Conservation (phyloP, 2,888 invertebrate genomes). For the Bellardia pandia region DNA sequence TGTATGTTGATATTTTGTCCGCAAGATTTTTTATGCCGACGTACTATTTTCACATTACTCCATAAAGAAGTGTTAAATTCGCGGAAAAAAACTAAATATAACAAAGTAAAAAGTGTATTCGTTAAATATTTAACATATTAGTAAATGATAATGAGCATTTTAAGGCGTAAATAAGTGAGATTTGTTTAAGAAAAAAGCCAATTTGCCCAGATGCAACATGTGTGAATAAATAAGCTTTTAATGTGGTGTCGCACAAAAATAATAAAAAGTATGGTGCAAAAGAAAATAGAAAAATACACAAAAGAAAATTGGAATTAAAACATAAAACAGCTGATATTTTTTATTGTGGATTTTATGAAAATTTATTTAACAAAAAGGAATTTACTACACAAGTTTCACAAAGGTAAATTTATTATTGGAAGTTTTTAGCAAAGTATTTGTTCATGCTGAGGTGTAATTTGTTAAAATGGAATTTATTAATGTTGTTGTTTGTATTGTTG, state of each 20-base stretch:
- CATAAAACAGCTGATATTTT: constrained; percentile 63
- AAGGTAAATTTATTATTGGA: constrained; percentile 31
- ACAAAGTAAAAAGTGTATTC: neutral
- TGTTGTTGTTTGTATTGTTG: neutral
- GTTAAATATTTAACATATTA: neutral
- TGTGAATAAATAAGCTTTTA: constrained; percentile 62
- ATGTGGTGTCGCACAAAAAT: constrained; percentile 33
- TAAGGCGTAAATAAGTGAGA: constrained; percentile 4
- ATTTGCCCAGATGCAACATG: constrained; percentile 66
- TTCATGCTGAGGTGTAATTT: neutral
- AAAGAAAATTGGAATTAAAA: constrained; percentile 52
- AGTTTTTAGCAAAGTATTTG: neutral
- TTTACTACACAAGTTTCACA: constrained; percentile 8
- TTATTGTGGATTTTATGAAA: constrained; percentile 4
- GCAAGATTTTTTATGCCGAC: constrained; percentile 17
- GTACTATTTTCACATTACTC: constrained; percentile 1
- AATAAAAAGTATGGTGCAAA: constrained; percentile 41
- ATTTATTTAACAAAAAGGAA: constrained; percentile 16
- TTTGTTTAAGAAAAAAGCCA: neutral
- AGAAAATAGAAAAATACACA: constrained; percentile 57
- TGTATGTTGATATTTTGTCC: neutral
- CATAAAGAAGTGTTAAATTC: constrained; percentile 20
- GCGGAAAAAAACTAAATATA: neutral
- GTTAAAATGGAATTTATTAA: neutral
- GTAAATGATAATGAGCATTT: neutral